Evolutionary conservation across 2,888 invertebrate species (phyloP), one percentile per base, ranked within the genome.

Genomic region (Scaptomyza cyrtandrae): DNA sequence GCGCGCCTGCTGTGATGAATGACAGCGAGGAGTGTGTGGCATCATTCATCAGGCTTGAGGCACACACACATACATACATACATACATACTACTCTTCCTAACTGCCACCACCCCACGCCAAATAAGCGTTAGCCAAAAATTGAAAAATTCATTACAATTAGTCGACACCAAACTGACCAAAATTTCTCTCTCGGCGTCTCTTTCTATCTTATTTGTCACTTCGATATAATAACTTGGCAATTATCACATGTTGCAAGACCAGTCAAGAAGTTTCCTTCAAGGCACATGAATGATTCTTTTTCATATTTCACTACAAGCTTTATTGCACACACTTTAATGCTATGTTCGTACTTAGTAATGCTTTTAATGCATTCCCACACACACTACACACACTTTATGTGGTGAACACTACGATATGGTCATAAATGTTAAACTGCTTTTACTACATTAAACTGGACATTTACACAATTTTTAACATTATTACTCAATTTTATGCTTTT

Each of bases 71-170:
- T 9, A 14, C 33, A 13, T 2, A 19, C 19, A 19, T 2, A 10
- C 13, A 13, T n/a, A n/a, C n/a, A n/a, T n/a, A n/a, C n/a, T n/a
- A n/a, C n/a, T n/a, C n/a, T n/a, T n/a, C n/a, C n/a, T n/a, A n/a
- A n/a, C n/a, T n/a, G n/a, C n/a, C n/a, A n/a, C n/a, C n/a, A 10
- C 19, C 13, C 0, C 11, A 7, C 11, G 13, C 48, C 48, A 50
- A 48, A 33, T 19, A 52, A 52, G 63, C 46, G 43, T 53, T 33
- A 37, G 61, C 60, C 62, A 48, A 68, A 71, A 87, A 81, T 85
- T 84, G 83, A 84, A 87, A 84, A 84, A 84, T 87, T 76, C 82
- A 87, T 84, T 85, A 87, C 87, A 84, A 84, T 84, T 87, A 82
- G 83, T 85, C 74, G 82, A 72, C 70, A 72, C 75, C 66, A 41